Evolutionary conservation across 2,888 invertebrate genomes (phyloP).

Genomic region (Rhabditophanes sp.): DNA sequence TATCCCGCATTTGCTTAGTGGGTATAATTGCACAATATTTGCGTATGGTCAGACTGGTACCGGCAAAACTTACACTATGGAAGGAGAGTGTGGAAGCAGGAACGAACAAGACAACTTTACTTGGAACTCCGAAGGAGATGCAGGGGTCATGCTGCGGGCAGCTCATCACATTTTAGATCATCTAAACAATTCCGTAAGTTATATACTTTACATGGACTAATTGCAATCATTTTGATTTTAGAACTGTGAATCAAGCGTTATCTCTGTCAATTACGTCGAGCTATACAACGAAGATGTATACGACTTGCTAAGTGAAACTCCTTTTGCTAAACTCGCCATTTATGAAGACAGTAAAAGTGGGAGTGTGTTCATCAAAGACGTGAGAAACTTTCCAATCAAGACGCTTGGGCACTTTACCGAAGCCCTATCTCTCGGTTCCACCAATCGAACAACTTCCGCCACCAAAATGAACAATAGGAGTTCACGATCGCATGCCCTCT

Average conservation of each 20-base stretch:
- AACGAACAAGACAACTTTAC: conserved; percentile 14
- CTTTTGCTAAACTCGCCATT: conserved; percentile 13
- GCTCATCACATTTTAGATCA: conserved; percentile 77
- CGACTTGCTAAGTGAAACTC: conserved; percentile 55
- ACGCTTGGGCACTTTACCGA: conserved; percentile 68
- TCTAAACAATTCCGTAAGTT: conserved; percentile 56
- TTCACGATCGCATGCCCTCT: conserved; percentile 84
- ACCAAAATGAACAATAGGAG: conserved; percentile 85
- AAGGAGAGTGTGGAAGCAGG: conserved; percentile 58
- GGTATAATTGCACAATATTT: conserved; percentile 95
- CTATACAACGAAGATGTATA: conserved; percentile 47
- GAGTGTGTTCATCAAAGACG: conserved; percentile 71
- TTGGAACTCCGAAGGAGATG: conserved; percentile 63
- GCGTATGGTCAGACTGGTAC: conserved; percentile 57
- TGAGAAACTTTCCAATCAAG: conserved; percentile 74
- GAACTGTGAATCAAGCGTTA: conserved; percentile 54
- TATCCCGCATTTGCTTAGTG: conserved; percentile 73
- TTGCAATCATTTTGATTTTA: conserved; percentile 11
- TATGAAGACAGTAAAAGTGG: too few relatives aligned
- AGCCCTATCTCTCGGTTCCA: conserved; percentile 69
- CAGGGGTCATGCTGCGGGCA: conserved; percentile 80
- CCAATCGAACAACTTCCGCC: conserved; percentile 69
- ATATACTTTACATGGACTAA: neutral
- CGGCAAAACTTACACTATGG: conserved; percentile 95
- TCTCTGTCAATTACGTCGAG: conserved; percentile 32